Base-by-base conservation (phyloP, 2,888 invertebrate species). In the Caenorhabditis sp. region DNA sequence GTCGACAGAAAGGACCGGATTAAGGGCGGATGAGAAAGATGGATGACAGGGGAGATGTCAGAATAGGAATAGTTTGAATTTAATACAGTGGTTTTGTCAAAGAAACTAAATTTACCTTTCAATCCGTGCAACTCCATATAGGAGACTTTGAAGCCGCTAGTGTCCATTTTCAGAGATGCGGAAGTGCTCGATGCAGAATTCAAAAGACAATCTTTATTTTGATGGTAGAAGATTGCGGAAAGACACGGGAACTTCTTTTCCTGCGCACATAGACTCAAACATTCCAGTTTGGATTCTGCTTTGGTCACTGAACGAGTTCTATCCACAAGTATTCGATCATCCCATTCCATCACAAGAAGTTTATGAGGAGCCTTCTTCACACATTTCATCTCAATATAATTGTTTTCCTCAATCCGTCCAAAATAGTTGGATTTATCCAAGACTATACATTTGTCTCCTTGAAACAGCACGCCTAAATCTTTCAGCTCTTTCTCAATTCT, bases 121-220 rank as follows among this genome's bases (percentile, higher is more conserved):
- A 84, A 26, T 24, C 61, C 77, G 28, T 81, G 73, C 24, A 84
- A 14, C 38, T 87, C 87, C 74, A 85, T 81, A 44, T 77, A 85
- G 5, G 61, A 72, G 26, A 87, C 85, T 35, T 81, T 73, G 63
- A 75, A 85, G 1, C 82, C 85, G n/a, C 75, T 75, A 7, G 82
- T 76, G 19, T 84, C 84, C 44, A 64, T 69, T 49, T 69, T 80
- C 35, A 84, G 16, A 2, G 38, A 24, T 10, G 79, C 82, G 5
- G 80, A 59, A 8, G 64, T 61, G 24, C 80, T 77, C 0, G 85
- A 80, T 14, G 84, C 87, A n/a, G 87, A 80, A 54, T 87, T 87
- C 56, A 87, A 54, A 14, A 87, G 77, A 68, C 87, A 87, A 24
- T 87, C 85, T 3, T 81, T 79, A 19, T 76, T 81, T 14, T 83